Conservation (phyloP, 2,113 vertebrate genomes). For the Paedocypris sp. region DNA sequence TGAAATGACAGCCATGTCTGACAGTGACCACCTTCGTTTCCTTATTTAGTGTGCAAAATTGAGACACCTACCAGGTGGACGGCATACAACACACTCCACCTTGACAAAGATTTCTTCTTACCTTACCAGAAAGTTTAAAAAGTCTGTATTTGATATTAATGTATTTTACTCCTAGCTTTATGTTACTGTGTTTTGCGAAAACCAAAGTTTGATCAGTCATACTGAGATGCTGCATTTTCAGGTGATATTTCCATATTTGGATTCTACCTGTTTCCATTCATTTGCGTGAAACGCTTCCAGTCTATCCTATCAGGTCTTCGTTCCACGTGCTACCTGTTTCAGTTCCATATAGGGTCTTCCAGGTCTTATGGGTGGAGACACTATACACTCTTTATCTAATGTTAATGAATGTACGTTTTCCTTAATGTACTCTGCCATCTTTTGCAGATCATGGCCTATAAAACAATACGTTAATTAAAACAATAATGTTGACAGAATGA, state of each 20-base stretch:
- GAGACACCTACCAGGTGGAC: background rate
- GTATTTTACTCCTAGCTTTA: background rate
- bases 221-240: background rate
- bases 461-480: too few relatives aligned
- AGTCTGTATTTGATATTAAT: background rate
- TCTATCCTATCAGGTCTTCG: conserved; percentile 1
- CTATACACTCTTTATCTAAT: background rate
- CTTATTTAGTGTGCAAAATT: conserved; percentile 13
- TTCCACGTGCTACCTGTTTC: conserved; percentile 4
- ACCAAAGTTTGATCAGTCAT: too few relatives aligned
- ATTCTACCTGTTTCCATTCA: conserved; percentile 1
- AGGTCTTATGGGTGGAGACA: conserved; percentile 8
- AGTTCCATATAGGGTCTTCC: conserved; percentile 11
- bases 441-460: too few relatives aligned
- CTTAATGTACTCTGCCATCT: background rate
- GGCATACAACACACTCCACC: too few relatives aligned
- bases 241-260: conserved; percentile 15
- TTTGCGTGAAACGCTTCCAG: background rate
- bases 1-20: conserved; percentile 1
- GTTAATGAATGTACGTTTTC: background rate
- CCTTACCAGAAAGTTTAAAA: too few relatives aligned
- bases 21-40: background rate
- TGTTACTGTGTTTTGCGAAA: too few relatives aligned
- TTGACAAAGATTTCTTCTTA: too few relatives aligned
- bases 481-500: too few relatives aligned